Evolutionary conservation across 2,113 vertebrate genomes (phyloP).

Genomic region (Bagarius yarrelli): DNA sequence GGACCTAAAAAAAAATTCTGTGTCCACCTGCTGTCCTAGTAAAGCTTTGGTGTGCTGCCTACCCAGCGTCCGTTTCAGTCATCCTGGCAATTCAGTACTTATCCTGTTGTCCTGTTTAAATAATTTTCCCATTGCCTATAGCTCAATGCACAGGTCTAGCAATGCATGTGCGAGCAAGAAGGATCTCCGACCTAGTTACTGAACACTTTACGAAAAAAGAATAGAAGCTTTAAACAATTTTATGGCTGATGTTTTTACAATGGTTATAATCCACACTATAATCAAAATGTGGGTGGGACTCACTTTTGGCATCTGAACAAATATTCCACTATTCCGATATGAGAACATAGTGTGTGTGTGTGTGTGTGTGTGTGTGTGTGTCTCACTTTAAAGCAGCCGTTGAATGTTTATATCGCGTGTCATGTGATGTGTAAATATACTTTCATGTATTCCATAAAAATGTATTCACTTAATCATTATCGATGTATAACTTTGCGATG

Average conservation of each 20-base stretch:
- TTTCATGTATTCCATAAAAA: neutral
- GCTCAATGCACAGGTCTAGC: neutral
- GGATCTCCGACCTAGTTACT: slow-evolving; percentile 1
- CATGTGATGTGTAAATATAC: neutral
- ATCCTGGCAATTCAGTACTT: slow-evolving; percentile 3
- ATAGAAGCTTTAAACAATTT: slow-evolving; percentile 13
- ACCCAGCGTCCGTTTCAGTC: slow-evolving; percentile 1
- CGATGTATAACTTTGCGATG: neutral
- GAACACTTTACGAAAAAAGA: neutral
- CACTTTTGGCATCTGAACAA: neutral
- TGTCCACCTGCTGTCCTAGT: neutral
- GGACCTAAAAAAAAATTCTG: neutral
- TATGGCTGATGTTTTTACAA: slow-evolving; percentile 1
- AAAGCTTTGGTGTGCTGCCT: slow-evolving; percentile 16
- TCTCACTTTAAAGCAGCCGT: neutral
- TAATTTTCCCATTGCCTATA: neutral
- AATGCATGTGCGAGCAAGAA: slow-evolving; percentile 2
- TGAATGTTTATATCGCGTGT: neutral
- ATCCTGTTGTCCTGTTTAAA: neutral
- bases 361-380: neutral
- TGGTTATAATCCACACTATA: slow-evolving; percentile 16
- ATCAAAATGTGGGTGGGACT: slow-evolving; percentile 32
- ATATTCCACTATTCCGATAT: slow-evolving; percentile 28
- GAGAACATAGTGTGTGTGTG: neutral
- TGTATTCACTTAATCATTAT: neutral